Percentiles rank a stretch among this genome's conserved stretches.
Conservation (phyloP, 1,140 invertebrate species). For the Zaprionus camerounensis region DNA sequence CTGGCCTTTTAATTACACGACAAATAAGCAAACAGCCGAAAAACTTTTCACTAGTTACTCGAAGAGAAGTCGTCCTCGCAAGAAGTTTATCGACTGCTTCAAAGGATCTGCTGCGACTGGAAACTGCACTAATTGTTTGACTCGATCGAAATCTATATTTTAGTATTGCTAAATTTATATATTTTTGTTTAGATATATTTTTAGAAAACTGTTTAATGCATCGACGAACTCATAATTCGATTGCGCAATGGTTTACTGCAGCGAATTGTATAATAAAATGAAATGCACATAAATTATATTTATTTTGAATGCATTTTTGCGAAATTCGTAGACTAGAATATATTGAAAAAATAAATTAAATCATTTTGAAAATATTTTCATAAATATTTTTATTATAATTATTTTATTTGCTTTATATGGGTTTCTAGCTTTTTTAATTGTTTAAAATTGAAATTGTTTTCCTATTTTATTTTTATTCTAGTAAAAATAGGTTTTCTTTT, state of each 20-base stretch:
- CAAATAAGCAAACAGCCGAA: constrained; percentile 74
- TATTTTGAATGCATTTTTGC: not conserved
- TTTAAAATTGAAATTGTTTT: not conserved
- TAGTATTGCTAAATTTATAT: not conserved
- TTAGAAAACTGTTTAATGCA: not conserved
- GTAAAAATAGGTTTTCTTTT: not conserved
- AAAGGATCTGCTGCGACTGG: not conserved
- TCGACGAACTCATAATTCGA: not conserved
- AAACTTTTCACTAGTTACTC: constrained; percentile 53
- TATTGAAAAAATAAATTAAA: not conserved
- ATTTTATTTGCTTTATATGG: not conserved
- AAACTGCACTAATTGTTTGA: not conserved
- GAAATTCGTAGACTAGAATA: not conserved
- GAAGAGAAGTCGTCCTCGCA: not conserved
- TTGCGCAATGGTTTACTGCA: not conserved
- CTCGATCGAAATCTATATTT: not conserved
- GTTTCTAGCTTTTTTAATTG: not conserved
- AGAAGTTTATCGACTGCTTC: not conserved
- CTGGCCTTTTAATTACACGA: constrained; percentile 79
- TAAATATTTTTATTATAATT: not conserved
- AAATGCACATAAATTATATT: not conserved
- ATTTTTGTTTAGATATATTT: not conserved
- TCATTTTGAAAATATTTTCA: not conserved
- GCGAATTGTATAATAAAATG: not conserved
- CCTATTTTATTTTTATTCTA: not conserved